phyloP scores from a whole-genome alignment of 2,797 vertebrate genomes.

The Gouania willdenowi region DNA sequence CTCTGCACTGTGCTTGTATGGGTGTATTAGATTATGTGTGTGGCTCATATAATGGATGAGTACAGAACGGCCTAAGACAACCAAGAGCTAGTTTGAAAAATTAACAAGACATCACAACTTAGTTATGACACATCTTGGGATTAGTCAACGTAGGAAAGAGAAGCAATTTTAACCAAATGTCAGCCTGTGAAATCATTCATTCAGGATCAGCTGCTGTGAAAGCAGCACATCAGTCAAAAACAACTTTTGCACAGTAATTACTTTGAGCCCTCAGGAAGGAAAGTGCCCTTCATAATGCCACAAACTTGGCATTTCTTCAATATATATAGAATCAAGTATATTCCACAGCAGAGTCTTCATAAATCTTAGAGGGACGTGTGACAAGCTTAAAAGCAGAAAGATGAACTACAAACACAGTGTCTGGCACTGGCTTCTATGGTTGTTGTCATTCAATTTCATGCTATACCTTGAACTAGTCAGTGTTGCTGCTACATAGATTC shows the following conservation, averaged over 20 bases:
- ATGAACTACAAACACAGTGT: too few species aligned
- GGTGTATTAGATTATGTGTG: slow-evolving; percentile 50
- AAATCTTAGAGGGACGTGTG: too few species aligned
- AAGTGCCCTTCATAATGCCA: too few species aligned
- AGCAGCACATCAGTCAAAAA: slow-evolving; percentile 18
- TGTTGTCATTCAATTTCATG: too few species aligned
- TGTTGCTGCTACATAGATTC: too few species aligned
- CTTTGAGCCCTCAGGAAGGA: slow-evolving; percentile 1
- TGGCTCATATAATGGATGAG: slow-evolving; percentile 47
- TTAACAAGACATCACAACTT: slow-evolving; percentile 60
- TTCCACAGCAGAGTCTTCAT: too few species aligned
- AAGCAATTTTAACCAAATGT: slow-evolving; percentile 42
- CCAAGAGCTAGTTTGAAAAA: slow-evolving; percentile 52
- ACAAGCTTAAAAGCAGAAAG: too few species aligned
- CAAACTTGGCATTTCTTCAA: too few species aligned
- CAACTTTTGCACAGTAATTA: slow-evolving; percentile 14
- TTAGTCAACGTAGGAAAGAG: slow-evolving; percentile 39
- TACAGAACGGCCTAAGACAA: slow-evolving; percentile 27
- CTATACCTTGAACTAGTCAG: too few species aligned
- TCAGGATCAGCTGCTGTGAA: slow-evolving; percentile 24
- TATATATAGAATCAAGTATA: too few species aligned
- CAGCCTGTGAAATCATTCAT: slow-evolving; percentile 35
- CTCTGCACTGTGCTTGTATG: slow-evolving; percentile 18
- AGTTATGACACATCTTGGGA: slow-evolving; percentile 61
- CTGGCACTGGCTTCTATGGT: too few species aligned